Evolutionary conservation across 2,113 vertebrate genomes (phyloP), one percentile per base, ranked within the genome.

Genomic region (Meles meles): DNA sequence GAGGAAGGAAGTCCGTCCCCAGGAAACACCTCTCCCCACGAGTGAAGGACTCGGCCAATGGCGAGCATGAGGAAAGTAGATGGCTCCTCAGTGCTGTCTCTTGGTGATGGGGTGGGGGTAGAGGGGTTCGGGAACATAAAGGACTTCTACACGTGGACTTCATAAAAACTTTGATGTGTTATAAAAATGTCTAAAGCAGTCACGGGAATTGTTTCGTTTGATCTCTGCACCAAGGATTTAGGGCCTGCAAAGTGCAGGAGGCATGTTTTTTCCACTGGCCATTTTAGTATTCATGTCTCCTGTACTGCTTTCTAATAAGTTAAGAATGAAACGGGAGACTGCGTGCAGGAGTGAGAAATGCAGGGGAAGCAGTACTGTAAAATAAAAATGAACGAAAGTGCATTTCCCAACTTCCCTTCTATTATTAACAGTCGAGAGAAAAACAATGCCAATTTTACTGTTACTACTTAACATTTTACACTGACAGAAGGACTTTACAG

Each of bases 271-370:
- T 69, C 21, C 83, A 31, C 37, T 88, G 89, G 76, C 49, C 63
- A 18, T 92, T 85, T 96, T 90, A 95, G 74, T 92, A 97, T 91
- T 94, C 93, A 81, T 85, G 96, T 83, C 96, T 95, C 87, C 90
- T 84, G 47, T 87, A 55, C 90, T 88, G 80, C 92, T 96, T 97
- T 95, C 96, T 97, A 96, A 90, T 97, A 97, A 96, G 87, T 94
- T 77, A 95, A 77, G 95, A 96, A 94, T 49, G 95, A 88, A 96
- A 93, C 6, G 37, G 97, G 72, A 98, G 86, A 88, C 90, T 93
- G 76, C 55, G 0, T 82, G 69, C 92, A 97, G 90, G 88, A 92
- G 88, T 90, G 94, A 96, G 87, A 90, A 89, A 79, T 61, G 42
- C 81, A 93, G 79, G 61, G 80, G 91, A 92, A 94, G 93, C 83